Percentiles rank a stretch among this genome's conserved stretches.
phyloP scores from a whole-genome alignment of 2,888 invertebrate genomes.

The Hirtodrosophila cameraria region DNA sequence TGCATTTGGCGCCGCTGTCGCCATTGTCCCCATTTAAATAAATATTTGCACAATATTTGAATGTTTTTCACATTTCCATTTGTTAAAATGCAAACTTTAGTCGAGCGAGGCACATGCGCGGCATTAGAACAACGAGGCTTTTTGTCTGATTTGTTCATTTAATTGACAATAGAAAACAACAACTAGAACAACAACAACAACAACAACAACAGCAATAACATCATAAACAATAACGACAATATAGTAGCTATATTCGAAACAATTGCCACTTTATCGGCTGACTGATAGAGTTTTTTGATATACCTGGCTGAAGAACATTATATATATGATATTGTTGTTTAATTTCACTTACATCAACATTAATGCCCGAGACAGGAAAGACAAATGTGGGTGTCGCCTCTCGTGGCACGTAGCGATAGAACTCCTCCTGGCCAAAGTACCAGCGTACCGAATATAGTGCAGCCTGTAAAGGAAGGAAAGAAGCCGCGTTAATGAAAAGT shows the following conservation, averaged over 20 bases:
- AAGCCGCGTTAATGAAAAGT: slow-evolving; percentile 56
- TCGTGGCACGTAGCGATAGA: slow-evolving; percentile 87
- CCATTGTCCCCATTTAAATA: slow-evolving; percentile 74
- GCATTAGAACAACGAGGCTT: not conserved
- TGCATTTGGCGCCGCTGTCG: slow-evolving; percentile 52
- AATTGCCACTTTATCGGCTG: slow-evolving; percentile 8
- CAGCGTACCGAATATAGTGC: slow-evolving; percentile 87
- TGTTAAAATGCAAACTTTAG: slow-evolving; percentile 51
- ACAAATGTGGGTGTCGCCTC: slow-evolving; percentile 86
- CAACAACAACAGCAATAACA: slow-evolving; percentile 8
- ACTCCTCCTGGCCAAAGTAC: slow-evolving; percentile 87
- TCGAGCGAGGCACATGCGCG: slow-evolving; percentile 32
- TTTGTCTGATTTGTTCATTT: slow-evolving; percentile 55
- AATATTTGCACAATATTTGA: slow-evolving; percentile 77
- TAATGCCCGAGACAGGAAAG: slow-evolving; percentile 86
- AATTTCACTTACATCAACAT: slow-evolving; percentile 86
- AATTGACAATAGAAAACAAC: slow-evolving; percentile 48
- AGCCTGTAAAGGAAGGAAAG: slow-evolving; percentile 72
- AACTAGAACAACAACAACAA: slow-evolving; percentile 1
- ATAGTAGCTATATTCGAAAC: not conserved
- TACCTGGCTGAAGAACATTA: not conserved
- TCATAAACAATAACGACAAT: no score
- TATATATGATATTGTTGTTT: slow-evolving; percentile 32
- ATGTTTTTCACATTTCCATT: slow-evolving; percentile 67
- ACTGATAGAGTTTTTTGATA: not conserved